Evolutionary conservation across 1,140 invertebrate species (phyloP).

Genomic region (Galendromus occidentalis): DNA sequence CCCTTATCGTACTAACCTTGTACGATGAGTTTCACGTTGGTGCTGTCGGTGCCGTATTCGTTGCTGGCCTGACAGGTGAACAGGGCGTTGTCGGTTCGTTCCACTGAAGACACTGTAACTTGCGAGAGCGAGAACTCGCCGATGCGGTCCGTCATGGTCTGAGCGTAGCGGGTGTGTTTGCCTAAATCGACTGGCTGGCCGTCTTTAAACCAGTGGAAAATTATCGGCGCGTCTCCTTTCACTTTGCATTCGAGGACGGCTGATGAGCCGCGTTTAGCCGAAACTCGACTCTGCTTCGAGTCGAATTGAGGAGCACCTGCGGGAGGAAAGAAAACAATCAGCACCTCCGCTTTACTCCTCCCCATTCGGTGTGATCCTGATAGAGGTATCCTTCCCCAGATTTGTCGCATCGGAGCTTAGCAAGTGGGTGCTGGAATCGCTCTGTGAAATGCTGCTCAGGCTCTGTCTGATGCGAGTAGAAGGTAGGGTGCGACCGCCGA

Average conservation of each 20-base stretch:
- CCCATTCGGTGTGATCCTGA: too few species aligned
- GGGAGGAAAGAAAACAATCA: too few species aligned
- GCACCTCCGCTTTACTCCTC: too few species aligned
- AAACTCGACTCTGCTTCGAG: slow-evolving; percentile 3
- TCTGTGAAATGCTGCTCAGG: too few species aligned
- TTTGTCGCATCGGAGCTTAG: too few species aligned
- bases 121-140: slow-evolving; percentile 39
- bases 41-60: slow-evolving; percentile 66
- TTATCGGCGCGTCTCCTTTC: slow-evolving; percentile 12
- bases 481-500: too few species aligned
- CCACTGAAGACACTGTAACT: slow-evolving; percentile 64
- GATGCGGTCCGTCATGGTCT: slow-evolving; percentile 62
- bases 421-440: too few species aligned
- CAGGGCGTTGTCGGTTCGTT: slow-evolving; percentile 63
- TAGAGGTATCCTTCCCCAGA: too few species aligned
- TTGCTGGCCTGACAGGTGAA: slow-evolving; percentile 71
- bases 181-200: slow-evolving; percentile 11
- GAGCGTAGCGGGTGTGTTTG: slow-evolving; percentile 70
- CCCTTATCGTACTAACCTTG: neutral
- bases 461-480: too few species aligned
- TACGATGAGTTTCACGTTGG: slow-evolving; percentile 67
- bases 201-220: slow-evolving; percentile 12
- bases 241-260: slow-evolving; percentile 36
- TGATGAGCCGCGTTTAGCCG: neutral
- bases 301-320: neutral